Conservation (phyloP, 2,113 vertebrate genomes). For the Antechinus stuartii region DNA sequence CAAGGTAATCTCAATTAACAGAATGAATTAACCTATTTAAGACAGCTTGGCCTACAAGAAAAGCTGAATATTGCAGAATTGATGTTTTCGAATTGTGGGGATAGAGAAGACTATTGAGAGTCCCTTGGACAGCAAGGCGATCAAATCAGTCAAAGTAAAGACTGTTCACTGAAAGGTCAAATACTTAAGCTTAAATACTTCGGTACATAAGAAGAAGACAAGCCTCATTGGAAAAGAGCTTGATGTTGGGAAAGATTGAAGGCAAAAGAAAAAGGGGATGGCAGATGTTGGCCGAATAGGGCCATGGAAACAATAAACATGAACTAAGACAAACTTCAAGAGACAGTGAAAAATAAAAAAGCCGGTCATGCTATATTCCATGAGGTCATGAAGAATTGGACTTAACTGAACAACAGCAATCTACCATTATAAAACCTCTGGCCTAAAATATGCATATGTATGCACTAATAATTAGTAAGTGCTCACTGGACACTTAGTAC, state of each 20-base stretch:
- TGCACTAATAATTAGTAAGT: background rate
- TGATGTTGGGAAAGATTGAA: background rate
- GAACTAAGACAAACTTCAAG: background rate
- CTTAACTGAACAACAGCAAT: background rate
- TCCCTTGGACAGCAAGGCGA: background rate
- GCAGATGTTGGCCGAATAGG: background rate
- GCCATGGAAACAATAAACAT: background rate
- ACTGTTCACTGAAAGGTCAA: background rate
- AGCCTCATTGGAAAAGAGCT: background rate
- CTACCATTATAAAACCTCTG: background rate
- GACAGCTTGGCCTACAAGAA: background rate
- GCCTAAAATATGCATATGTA: background rate
- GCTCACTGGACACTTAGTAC: background rate
- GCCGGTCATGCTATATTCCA: background rate
- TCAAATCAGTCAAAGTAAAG: background rate
- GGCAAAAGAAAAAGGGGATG: background rate
- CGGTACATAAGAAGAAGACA: background rate
- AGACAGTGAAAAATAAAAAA: background rate
- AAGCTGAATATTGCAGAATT: background rate
- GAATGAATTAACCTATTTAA: too few species aligned
- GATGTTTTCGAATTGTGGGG: background rate
- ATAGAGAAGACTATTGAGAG: background rate
- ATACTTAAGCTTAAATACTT: background rate
- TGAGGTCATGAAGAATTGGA: background rate
- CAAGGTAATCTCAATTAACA: background rate